Percentiles rank a stretch among this genome's conserved stretches.
Evolutionary conservation across 2,113 vertebrate genomes (phyloP).

Genomic region (Opisthocomus hoazin): DNA sequence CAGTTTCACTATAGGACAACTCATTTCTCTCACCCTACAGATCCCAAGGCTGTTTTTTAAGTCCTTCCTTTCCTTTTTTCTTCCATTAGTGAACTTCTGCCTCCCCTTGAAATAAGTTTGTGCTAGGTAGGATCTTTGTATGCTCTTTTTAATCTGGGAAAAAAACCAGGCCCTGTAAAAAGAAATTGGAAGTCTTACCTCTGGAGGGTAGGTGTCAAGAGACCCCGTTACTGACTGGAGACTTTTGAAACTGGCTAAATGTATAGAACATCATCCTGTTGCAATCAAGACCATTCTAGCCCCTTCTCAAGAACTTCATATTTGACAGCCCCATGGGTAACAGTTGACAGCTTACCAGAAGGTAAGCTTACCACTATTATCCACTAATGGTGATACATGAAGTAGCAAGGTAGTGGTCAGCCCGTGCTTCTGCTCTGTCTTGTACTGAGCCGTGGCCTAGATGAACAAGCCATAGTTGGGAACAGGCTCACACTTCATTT

Average conservation of each 20-base stretch:
- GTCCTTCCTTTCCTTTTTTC: not conserved
- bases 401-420: not conserved
- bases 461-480: not conserved
- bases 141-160: not conserved
- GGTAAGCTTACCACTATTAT: too few relatives aligned
- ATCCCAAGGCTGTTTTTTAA: not conserved
- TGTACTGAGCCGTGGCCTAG: not conserved
- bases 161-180: not conserved
- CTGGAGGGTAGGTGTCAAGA: not conserved
- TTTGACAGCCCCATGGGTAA: not conserved
- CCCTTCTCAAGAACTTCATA: not conserved
- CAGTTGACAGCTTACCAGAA: not conserved
- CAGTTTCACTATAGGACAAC: not conserved
- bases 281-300: not conserved
- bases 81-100: not conserved
- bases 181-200: not conserved
- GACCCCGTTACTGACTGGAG: not conserved
- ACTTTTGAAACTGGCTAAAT: not conserved
- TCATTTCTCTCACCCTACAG: not conserved
- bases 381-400: fast-evolving
- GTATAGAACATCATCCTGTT: not conserved
- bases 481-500: not conserved
- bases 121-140: not conserved
- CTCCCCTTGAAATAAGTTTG: not conserved
- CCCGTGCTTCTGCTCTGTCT: not conserved